Base-by-base conservation (phyloP, 2,113 vertebrate species). In the Notarius quadriscutis region DNA sequence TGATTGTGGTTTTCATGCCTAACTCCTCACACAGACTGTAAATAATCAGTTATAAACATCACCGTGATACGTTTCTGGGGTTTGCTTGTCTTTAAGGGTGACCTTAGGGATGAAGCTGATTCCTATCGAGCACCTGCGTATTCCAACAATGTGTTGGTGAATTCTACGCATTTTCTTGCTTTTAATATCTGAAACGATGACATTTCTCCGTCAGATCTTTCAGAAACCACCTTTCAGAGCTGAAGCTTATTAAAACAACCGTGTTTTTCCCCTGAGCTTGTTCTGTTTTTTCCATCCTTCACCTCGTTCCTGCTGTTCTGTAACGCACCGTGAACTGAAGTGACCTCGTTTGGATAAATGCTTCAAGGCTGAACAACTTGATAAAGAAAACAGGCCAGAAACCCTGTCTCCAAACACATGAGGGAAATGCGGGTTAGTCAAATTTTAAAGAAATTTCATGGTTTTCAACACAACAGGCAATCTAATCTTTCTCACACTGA, bases 81-180 rank as follows among this genome's bases (percentile, higher is more conserved):
- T 22, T 74, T 4, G 17, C 48, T 48, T 50, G 41, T 25, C 7
- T 79, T 53, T 15, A 78, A 25, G 4, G n/a, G 8, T 25, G 7
- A 82, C 62, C n/a, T 8, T 18, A 7, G 17, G 7, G 8, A 69
- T 69, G 62, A 53, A 67, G 50, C 63, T 53, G 82, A 84, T 84
- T n/a, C 3, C 15, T 84, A 84, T 84, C 82, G 2, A 53, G 71
- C 82, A 84, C 63, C 82, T 84, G 82, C n/a, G 57, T 50, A 53
- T 84, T 50, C 34, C 7, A 86, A 55, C n/a, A 41, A 55, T 55
- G 60, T 30, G n/a, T 80, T 5, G 10, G 6, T 41, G 69, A 4
- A 27, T 69, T 30, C 48, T 9, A 1, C 17, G 0, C 67, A 71
- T 15, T 34, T 74, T 41, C 34, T 50, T 22, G 0, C 5, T 12